phyloP scores from a whole-genome alignment of 2,888 invertebrate genomes.

The Catocala fraxini region DNA sequence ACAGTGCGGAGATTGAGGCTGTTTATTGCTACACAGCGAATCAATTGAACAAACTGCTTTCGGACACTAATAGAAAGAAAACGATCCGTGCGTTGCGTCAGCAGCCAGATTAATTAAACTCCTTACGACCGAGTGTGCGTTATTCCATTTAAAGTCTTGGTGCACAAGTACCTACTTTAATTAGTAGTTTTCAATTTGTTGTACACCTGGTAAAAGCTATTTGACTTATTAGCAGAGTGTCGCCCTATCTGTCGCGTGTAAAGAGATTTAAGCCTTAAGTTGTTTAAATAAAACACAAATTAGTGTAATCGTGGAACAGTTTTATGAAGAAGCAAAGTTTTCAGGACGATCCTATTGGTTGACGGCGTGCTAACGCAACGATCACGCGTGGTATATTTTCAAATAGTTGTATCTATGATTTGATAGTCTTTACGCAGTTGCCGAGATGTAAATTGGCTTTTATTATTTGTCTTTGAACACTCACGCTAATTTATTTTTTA shows the following conservation, averaged over 20 bases:
- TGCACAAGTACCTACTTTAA: constrained; percentile 76
- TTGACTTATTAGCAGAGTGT: constrained; percentile 73
- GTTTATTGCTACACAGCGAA: constrained; percentile 77
- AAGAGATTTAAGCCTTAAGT: constrained; percentile 65
- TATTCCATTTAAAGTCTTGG: constrained; percentile 73
- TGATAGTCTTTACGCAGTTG: constrained; percentile 79
- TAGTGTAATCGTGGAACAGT: constrained; percentile 57
- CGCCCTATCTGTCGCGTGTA: constrained; percentile 50
- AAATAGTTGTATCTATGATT: constrained; percentile 81
- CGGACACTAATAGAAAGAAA: constrained; percentile 77
- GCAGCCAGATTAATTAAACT: constrained; percentile 82
- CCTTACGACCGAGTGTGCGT: constrained; percentile 72
- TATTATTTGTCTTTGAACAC: constrained; percentile 81
- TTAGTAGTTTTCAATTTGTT: constrained; percentile 84
- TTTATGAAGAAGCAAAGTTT: constrained; percentile 72
- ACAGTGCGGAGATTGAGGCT: constrained; percentile 67
- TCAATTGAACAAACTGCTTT: constrained; percentile 81
- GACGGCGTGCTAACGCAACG: constrained; percentile 74
- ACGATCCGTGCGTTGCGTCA: constrained; percentile 76
- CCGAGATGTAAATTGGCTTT: constrained; percentile 80
- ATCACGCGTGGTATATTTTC: constrained; percentile 84
- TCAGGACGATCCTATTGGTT: constrained; percentile 75
- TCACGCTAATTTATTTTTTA: constrained; percentile 82
- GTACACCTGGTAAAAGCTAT: constrained; percentile 81
- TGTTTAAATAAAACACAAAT: constrained; percentile 60